Evolutionary conservation across 2,888 invertebrate genomes (phyloP).

Genomic region (Eucera pruinosa): DNA sequence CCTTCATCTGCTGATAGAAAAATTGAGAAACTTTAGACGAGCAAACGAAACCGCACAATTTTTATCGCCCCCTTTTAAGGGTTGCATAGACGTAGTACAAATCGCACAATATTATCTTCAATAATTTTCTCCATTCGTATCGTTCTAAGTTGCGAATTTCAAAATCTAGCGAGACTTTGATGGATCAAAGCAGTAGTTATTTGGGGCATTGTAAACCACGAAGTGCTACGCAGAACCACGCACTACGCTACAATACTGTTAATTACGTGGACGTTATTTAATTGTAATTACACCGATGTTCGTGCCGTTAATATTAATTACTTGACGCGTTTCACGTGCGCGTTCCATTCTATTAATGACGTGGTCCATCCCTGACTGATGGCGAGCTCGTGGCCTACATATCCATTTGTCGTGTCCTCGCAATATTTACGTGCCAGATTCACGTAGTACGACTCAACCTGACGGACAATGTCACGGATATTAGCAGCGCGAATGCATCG

Average conservation of each 20-base stretch:
- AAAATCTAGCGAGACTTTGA: neutral
- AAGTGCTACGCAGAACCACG: slow-evolving; percentile 41
- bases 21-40: too few relatives aligned
- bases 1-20: too few relatives aligned
- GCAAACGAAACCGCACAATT: too few relatives aligned
- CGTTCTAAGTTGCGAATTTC: neutral
- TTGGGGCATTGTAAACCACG: neutral
- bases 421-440: slow-evolving; percentile 70
- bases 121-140: neutral
- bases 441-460: slow-evolving; percentile 33
- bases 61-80: too few relatives aligned
- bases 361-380: slow-evolving; percentile 57
- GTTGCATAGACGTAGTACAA: too few relatives aligned
- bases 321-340: slow-evolving; percentile 58
- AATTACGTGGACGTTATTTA: slow-evolving; percentile 74
- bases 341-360: slow-evolving; percentile 72
- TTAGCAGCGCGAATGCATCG: slow-evolving; percentile 35
- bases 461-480: slow-evolving; percentile 45
- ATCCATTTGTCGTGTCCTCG: slow-evolving; percentile 65
- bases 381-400: slow-evolving; percentile 58
- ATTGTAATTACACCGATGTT: slow-evolving; percentile 74
- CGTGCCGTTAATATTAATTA: slow-evolving; percentile 73
- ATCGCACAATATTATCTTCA: too few relatives aligned
- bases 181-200: neutral
- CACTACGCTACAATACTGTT: slow-evolving; percentile 70